These are phyloP conservation scores for Uloborus plumipes DNA, from an alignment of 2,888 invertebrate genomes.

Conservation along the genomic window DNA sequence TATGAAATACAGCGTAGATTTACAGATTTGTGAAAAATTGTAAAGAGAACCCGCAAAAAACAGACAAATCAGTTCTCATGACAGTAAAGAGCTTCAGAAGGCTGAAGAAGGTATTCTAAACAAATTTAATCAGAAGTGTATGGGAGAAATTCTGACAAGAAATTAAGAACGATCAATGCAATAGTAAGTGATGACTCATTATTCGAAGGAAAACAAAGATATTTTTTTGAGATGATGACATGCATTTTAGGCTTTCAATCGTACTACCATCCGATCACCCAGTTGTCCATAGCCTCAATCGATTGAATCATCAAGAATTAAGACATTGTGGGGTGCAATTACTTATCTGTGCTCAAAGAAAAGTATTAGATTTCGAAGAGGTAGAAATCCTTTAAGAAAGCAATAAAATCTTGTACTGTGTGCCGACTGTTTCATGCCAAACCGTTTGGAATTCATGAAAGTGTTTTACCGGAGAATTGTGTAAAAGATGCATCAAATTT, in stretches of 20 bases:
- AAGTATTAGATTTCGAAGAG: conserved; percentile 19
- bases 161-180: conserved; percentile 4
- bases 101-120: conserved; percentile 12
- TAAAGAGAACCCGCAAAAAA: neutral
- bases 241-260: conserved; percentile 11
- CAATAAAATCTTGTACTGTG: too few species aligned
- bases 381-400: neutral
- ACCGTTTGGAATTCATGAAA: neutral
- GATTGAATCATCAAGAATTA: neutral
- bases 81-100: neutral
- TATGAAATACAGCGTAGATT: neutral
- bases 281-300: conserved; percentile 11
- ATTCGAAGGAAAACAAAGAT: conserved; percentile 16
- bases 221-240: conserved; percentile 9
- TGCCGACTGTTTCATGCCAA: too few species aligned
- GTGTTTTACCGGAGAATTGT: conserved; percentile 68
- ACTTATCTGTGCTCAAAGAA: neutral
- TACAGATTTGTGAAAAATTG: conserved; percentile 5
- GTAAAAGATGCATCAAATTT: conserved; percentile 68
- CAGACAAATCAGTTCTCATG: neutral
- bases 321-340: conserved; percentile 20
- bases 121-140: conserved; percentile 16
- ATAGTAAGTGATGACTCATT: neutral
- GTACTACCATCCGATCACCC: conserved; percentile 8
- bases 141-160: neutral